Percentiles rank a stretch among this genome's conserved stretches.
These are phyloP conservation scores for Cebus imitator DNA, from an alignment of 2,113 vertebrate genomes.

Conservation along the genomic window DNA sequence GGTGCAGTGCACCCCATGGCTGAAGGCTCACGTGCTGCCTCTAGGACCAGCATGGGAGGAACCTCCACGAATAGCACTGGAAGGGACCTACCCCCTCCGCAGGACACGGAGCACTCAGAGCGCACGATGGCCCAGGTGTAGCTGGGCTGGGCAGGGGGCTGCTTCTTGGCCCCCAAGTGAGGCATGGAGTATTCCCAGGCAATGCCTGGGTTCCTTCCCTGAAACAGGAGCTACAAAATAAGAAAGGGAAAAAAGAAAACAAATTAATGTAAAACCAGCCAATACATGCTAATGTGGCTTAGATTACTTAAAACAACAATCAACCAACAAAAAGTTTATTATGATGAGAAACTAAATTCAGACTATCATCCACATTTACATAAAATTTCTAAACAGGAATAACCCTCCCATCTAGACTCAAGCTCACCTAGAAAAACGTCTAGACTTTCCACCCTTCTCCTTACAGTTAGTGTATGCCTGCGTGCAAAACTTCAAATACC, in stretches of 20 bases:
- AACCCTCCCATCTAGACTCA: neutral
- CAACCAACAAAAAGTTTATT: neutral
- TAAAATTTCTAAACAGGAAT: neutral
- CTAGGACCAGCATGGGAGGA: no score
- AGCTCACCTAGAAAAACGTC: fast-evolving
- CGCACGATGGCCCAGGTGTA: slow-evolving; percentile 90
- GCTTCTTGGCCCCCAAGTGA: slow-evolving; percentile 78
- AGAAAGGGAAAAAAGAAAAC: neutral
- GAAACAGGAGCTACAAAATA: slow-evolving; percentile 87
- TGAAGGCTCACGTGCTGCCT: fast-evolving
- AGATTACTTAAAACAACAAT: neutral
- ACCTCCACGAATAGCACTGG: neutral
- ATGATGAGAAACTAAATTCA: neutral
- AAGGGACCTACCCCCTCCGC: slow-evolving; percentile 87
- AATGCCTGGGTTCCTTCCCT: slow-evolving; percentile 91
- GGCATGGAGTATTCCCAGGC: slow-evolving; percentile 90
- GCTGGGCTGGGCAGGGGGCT: slow-evolving; percentile 81
- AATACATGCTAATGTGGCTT: neutral
- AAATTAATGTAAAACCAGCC: neutral
- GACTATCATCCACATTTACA: neutral
- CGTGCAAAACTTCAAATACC: fast-evolving
- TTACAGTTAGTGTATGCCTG: fast-evolving
- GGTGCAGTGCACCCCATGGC: fast-evolving
- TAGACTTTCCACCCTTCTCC: fast-evolving
- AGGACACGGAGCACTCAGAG: slow-evolving; percentile 89